Base-by-base conservation (phyloP, 2,797 vertebrate species). In the Pangasius macronema region DNA sequence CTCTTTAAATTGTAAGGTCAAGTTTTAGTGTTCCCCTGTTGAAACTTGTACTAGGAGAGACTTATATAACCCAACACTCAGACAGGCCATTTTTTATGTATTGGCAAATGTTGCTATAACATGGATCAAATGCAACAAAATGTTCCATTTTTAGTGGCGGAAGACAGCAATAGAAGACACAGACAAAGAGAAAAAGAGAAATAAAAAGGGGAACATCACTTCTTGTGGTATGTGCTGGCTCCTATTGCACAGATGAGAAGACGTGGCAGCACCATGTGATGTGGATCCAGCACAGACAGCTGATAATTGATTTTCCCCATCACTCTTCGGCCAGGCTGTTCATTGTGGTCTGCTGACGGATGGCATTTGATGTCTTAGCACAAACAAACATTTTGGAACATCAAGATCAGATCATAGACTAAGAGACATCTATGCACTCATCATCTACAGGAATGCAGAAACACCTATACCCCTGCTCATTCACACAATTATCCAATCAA, bases 101-200 rank as follows among this genome's bases (percentile, higher is more conserved):
- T 85, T 90, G 89, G 89, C 87, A 88, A 59, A 42, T 42, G 42
- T 53, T 72, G 33, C 72, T 84, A 39, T 65, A 82, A 88, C 63
- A 72, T 84, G 76, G 87, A 89, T 88, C 84, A 87, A 89, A 86
- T 73, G 79, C 76, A 88, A 88, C 87, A 87, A 88, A 88, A 57
- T 22, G 30, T 87, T 87, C 82, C 18, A 84, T 84, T 88, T 87
- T 87, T 67, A 87, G 68, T 72, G 59, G 16, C 5, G 4, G 65
- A 80, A 68, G 75, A 51, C 67, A 39, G 83, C 27, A 84, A 46
- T 36, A 42, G 68, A 42, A 51, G 76, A 22, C 76, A 79, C 18
- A 24, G 51, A 79, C 51, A 36, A 57, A 36, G 16, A 33, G 76
- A 79, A 55, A 80, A 70, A 81, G 36, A 80, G 49, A 70, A 86